A percentile compares a stretch with the other conserved stretches of the same genome.
phyloP scores from a whole-genome alignment of 1,140 invertebrate species.

The Phthorimaea operculella region DNA sequence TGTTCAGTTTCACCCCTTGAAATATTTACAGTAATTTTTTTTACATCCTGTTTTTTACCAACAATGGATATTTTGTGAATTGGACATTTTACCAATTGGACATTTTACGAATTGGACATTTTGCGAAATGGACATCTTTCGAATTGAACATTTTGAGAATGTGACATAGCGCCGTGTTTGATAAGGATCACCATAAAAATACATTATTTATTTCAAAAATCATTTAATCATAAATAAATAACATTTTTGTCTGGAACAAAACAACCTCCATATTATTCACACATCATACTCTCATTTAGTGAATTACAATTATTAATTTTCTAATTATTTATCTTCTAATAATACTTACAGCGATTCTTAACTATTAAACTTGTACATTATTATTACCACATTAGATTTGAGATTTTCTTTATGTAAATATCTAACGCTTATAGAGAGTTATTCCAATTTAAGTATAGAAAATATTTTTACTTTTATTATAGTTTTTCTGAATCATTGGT shows the following conservation, averaged over 20 bases:
- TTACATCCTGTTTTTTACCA: too few relatives aligned
- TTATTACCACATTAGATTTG: slow-evolving; percentile 65
- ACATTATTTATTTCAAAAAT: slow-evolving; percentile 51
- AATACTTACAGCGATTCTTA: slow-evolving; percentile 67
- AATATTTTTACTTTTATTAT: slow-evolving; percentile 36
- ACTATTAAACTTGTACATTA: slow-evolving; percentile 60
- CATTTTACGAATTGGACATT: too few relatives aligned
- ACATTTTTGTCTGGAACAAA: slow-evolving; percentile 67
- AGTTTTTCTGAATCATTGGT: slow-evolving; percentile 41
- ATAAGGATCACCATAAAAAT: too few relatives aligned
- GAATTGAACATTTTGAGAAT: too few relatives aligned
- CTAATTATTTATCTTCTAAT: slow-evolving; percentile 60
- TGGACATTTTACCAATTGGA: too few relatives aligned
- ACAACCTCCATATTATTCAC: slow-evolving; percentile 66
- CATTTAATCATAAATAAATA: slow-evolving; percentile 68
- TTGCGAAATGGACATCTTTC: too few relatives aligned
- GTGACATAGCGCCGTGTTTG: too few relatives aligned
- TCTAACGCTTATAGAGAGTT: slow-evolving; percentile 62
- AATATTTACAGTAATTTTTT: too few relatives aligned
- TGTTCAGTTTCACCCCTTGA: too few relatives aligned
- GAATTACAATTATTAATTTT: slow-evolving; percentile 63
- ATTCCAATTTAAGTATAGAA: slow-evolving; percentile 43
- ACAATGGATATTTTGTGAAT: too few relatives aligned
- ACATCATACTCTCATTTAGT: slow-evolving; percentile 62
- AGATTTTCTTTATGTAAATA: slow-evolving; percentile 62